Percentiles rank a stretch among this genome's conserved stretches.
Conservation (phyloP, 2,888 invertebrate species). For the Agapostemon virescens region DNA sequence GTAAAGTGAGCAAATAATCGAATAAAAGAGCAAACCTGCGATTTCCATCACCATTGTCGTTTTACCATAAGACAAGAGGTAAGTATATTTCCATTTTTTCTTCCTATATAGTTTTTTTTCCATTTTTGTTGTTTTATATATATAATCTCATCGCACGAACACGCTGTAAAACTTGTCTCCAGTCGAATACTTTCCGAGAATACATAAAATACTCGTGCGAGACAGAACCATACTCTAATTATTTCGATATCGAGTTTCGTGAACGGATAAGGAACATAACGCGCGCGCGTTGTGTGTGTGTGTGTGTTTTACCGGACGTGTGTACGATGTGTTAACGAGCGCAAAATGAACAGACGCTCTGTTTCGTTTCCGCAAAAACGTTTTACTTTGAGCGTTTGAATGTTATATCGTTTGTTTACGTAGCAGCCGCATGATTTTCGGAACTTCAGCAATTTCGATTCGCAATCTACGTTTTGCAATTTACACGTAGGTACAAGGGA, state of each 20-base stretch:
- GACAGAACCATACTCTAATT: background rate
- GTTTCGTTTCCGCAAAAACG: background rate
- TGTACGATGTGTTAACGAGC: background rate
- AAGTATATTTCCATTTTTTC: background rate
- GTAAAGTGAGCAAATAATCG: background rate
- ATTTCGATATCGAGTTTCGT: background rate
- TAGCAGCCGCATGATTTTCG: background rate
- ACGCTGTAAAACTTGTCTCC: background rate
- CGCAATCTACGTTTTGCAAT: background rate
- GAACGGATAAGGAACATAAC: background rate
- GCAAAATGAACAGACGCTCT: background rate
- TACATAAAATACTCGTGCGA: background rate
- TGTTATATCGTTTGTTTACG: background rate
- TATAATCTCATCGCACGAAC: background rate
- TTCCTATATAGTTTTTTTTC: background rate
- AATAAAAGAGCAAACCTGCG: background rate
- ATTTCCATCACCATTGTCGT: background rate
- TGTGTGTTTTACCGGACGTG: too few species aligned
- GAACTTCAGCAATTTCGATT: background rate
- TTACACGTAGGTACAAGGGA: background rate
- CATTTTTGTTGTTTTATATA: background rate
- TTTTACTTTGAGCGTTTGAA: too few species aligned
- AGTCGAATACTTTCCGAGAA: background rate
- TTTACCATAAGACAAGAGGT: background rate
- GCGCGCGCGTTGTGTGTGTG: too few species aligned